These are phyloP conservation scores for Apostichopus leukothele DNA, from an alignment of 53 echinoderm and acorn worm genomes.

Conservation along the genomic window DNA sequence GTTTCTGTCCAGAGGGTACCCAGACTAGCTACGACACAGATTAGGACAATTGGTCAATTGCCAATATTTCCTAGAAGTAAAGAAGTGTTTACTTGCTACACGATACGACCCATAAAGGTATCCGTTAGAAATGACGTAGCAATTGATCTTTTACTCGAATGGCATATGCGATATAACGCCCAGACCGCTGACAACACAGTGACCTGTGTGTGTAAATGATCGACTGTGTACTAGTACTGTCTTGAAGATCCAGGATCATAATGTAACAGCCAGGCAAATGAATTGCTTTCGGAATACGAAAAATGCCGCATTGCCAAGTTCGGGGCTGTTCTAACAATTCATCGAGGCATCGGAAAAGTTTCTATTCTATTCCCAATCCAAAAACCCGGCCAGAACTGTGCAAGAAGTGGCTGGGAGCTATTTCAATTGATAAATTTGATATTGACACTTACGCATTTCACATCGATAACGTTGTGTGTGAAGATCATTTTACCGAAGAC, in stretches of 20 bases:
- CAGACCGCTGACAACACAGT: too few species aligned
- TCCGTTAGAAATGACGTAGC: slow-evolving; percentile 26
- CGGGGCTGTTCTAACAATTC: slow-evolving; percentile 34
- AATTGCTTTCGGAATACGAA: neutral
- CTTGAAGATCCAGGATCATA: neutral
- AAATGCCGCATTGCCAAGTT: slow-evolving; percentile 46
- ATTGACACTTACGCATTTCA: slow-evolving; percentile 23
- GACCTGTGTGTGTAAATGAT: too few species aligned
- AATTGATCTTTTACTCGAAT: slow-evolving; percentile 21
- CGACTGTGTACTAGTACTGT: too few species aligned
- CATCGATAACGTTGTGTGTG: slow-evolving; percentile 42
- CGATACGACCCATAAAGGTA: neutral
- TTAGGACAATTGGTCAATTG: too few species aligned
- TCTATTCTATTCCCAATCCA: slow-evolving; percentile 39
- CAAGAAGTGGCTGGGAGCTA: slow-evolving; percentile 27
- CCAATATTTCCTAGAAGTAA: too few species aligned
- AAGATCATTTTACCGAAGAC: slow-evolving; percentile 29
- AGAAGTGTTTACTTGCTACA: neutral
- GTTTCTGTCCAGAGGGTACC: too few species aligned
- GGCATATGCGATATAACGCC: too few species aligned
- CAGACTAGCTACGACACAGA: too few species aligned
- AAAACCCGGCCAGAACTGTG: slow-evolving; percentile 22
- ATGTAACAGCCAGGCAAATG: neutral
- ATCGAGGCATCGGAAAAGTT: slow-evolving; percentile 1
- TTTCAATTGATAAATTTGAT: slow-evolving; percentile 27